Conservation (phyloP, 2,113 vertebrate species). For the Heloderma charlesbogerti region DNA sequence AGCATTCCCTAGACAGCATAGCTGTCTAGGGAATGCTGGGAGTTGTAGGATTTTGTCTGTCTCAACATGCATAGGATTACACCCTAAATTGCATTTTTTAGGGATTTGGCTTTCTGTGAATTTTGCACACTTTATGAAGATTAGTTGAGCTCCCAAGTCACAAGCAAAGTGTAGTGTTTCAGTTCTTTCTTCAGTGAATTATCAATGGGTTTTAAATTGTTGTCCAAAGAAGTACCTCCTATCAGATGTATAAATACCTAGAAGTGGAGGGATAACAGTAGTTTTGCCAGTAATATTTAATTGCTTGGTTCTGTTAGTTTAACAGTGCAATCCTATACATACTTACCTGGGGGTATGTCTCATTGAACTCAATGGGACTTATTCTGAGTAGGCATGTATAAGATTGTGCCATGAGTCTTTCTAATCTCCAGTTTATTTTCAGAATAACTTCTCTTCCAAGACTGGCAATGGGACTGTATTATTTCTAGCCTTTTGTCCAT, state of each 20-base stretch:
- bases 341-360: no score
- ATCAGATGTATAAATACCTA: not conserved
- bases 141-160: not conserved
- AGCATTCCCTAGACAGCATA: no score
- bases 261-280: conserved; percentile 28
- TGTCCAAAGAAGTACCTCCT: not conserved
- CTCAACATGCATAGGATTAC: no score
- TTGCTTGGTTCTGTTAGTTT: conserved; percentile 68
- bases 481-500: conserved; percentile 25
- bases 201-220: not conserved
- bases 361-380: conserved; percentile 8
- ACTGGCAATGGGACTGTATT: conserved; percentile 43
- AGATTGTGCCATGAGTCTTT: not conserved
- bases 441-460: conserved; percentile 60
- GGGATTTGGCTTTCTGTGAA: not conserved
- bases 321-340: not conserved
- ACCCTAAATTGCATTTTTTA: not conserved
- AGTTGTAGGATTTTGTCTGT: no score
- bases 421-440: conserved; percentile 68
- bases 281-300: conserved; percentile 60
- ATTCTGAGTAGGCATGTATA: not conserved
- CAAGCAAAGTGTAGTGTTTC: not conserved
- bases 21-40: no score
- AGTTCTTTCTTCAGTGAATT: not conserved
- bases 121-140: not conserved